phyloP scores from a whole-genome alignment of 1,140 invertebrate genomes.

The Drosophila setifemur region DNA sequence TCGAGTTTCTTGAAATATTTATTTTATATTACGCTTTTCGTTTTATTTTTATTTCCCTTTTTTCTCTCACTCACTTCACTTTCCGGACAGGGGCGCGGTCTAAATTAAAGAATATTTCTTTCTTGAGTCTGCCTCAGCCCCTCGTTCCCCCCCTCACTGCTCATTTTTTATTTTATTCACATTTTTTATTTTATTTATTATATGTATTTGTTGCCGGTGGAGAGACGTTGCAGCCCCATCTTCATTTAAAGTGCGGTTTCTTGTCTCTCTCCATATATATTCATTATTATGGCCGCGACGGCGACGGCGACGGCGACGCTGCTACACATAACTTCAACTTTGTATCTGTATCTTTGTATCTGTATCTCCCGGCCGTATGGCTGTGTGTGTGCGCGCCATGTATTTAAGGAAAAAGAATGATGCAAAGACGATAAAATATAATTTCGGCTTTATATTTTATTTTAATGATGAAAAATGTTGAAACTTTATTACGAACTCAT shows the following conservation, averaged over 20 bases:
- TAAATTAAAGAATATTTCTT: constrained; percentile 81
- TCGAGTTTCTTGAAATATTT: constrained; percentile 73
- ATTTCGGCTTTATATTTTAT: constrained; percentile 82
- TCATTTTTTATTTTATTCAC: constrained; percentile 62
- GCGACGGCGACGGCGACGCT: constrained; percentile 54
- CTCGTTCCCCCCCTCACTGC: constrained; percentile 9
- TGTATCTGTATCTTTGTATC: constrained; percentile 78
- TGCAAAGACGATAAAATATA: constrained; percentile 82
- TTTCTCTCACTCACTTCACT: constrained; percentile 12
- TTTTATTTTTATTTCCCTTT: constrained; percentile 51
- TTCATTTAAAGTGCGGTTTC: constrained; percentile 80
- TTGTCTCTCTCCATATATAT: constrained; percentile 79
- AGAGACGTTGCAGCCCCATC: constrained; percentile 45
- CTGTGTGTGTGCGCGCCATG: constrained; percentile 56
- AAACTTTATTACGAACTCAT: constrained; percentile 82
- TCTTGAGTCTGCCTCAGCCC: constrained; percentile 34
- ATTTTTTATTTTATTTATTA: constrained; percentile 78
- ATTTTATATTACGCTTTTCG: constrained; percentile 73
- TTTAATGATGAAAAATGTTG: constrained; percentile 82
- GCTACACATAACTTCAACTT: constrained; percentile 79
- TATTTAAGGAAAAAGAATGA: constrained; percentile 80
- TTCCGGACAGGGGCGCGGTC: constrained; percentile 55
- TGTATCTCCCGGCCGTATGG: constrained; percentile 13
- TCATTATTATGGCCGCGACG: constrained; percentile 76
- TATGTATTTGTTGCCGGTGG: constrained; percentile 45